Evolutionary conservation across 2,113 vertebrate species (phyloP).

Genomic region (Hippoglossus stenolepis): DNA sequence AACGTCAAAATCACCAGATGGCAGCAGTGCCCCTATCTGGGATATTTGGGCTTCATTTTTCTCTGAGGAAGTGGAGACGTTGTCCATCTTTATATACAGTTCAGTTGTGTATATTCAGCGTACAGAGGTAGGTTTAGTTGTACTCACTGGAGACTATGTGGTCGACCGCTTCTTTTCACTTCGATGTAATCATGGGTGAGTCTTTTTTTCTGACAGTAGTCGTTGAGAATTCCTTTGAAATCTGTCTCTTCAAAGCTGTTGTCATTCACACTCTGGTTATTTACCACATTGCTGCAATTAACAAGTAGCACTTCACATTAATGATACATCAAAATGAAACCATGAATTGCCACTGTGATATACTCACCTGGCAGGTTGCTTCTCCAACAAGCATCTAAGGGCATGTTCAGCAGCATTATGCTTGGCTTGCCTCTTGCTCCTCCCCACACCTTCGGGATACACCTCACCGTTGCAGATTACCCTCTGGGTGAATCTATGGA

Average conservation of each 20-base stretch:
- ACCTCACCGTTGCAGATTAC: slow-evolving; percentile 31
- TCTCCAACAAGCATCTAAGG: background rate
- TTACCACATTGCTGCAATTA: slow-evolving; percentile 20
- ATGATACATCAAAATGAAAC: background rate
- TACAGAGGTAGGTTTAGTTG: background rate
- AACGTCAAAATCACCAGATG: no score
- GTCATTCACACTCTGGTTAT: slow-evolving; percentile 6
- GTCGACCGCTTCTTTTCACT: slow-evolving; percentile 17
- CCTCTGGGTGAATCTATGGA: slow-evolving; percentile 63
- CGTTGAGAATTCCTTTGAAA: slow-evolving; percentile 52
- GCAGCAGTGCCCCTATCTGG: no score
- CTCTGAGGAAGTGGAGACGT: no score
- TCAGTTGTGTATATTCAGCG: background rate
- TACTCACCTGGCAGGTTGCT: slow-evolving; percentile 42
- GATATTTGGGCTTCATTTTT: no score
- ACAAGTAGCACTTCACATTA: background rate
- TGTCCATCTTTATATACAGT: no score
- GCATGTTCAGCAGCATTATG: slow-evolving; percentile 70
- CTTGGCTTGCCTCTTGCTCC: slow-evolving; percentile 68
- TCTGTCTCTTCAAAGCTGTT: slow-evolving; percentile 4
- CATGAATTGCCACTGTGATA: background rate
- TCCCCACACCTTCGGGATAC: slow-evolving; percentile 63
- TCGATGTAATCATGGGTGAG: background rate
- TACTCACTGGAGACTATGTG: slow-evolving; percentile 67
- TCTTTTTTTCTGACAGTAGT: slow-evolving; percentile 58